These are phyloP conservation scores for Spodoptera exigua DNA, from an alignment of 2,888 invertebrate species.

Conservation along the genomic window DNA sequence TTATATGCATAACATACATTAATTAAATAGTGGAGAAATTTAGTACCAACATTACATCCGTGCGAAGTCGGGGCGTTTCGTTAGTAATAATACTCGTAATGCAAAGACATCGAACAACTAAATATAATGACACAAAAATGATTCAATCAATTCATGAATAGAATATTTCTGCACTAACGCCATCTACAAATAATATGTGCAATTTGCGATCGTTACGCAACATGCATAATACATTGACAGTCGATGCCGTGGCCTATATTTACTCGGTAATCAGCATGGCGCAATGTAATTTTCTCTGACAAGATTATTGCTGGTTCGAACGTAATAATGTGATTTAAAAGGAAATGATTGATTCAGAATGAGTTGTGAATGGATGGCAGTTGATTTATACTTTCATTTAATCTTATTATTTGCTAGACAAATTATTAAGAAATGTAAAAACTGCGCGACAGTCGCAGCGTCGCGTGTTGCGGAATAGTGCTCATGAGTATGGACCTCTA, in stretches of 20 bases:
- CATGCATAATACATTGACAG: constrained; percentile 17
- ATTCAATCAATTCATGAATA: not conserved
- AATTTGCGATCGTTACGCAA: constrained; percentile 1
- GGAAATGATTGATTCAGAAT: not conserved
- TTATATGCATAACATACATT: no score
- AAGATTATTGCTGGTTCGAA: constrained; percentile 2
- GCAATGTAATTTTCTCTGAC: constrained; percentile 10
- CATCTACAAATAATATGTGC: constrained; percentile 11
- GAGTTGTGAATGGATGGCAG: not conserved
- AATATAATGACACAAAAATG: not conserved
- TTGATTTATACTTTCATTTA: constrained; percentile 5
- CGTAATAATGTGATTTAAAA: constrained; percentile 3
- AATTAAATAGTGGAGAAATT: no score
- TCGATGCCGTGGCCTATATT: constrained; percentile 7
- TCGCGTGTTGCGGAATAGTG: no score
- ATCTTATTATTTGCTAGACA: not conserved
- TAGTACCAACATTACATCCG: no score
- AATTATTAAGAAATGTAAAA: no score
- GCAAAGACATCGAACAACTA: no score
- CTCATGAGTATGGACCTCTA: no score
- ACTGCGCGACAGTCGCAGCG: no score
- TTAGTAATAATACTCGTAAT: no score
- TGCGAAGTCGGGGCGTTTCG: no score
- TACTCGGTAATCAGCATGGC: constrained; percentile 1
- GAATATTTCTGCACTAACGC: not conserved